Evolutionary conservation across 2,888 invertebrate species (phyloP), one percentile per base, ranked within the genome.

Genomic region (Phyto melanocephala): DNA sequence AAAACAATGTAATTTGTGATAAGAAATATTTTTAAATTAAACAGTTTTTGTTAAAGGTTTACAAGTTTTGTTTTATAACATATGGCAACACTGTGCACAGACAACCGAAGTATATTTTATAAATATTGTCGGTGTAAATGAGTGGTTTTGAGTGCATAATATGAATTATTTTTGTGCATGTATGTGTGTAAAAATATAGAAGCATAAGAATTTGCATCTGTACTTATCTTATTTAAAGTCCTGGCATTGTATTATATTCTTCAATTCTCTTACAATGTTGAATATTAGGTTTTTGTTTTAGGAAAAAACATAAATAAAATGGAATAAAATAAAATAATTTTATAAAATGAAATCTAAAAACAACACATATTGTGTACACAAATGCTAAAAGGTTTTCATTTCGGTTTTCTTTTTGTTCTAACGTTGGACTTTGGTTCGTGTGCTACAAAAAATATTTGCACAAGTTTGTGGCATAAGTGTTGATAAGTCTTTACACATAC

Each of bases 401-500:
- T 52, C 37, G 6, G 28, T 42, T 33, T 22, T 11, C n/a, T 42
- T 45, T 47, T 35, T 20, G 6, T 33, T 45, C n/a, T 15, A 17
- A 50, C 47, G 58, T 50, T 78, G 63, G 71, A 71, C 71, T 33
- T 63, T 15, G 58, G 78, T 56, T 71, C 33, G 71, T 63, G 63
- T 58, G 71, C 65, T 78, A 65, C n/a, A 78, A 28, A 71, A 71
- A 71, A 78, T 78, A 78, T 78, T 78, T 78, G 78, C 65, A 78
- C 71, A 78, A 78, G 71, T 56, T 78, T 78, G 78, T 78, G 78
- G 80, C 80, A 68, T 47, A 80, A 75, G 80, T 80, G 80, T 80
- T 80, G 68, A 68, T 80, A 68, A 80, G 68, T 75, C 68, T 68
- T 63, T 80, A 74, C 40, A 42, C 58, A 72, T 35, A 63, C 54